These are phyloP conservation scores for Porites divaricata DNA, from an alignment of 92 coral and sea anemone genomes.

Conservation along the genomic window DNA sequence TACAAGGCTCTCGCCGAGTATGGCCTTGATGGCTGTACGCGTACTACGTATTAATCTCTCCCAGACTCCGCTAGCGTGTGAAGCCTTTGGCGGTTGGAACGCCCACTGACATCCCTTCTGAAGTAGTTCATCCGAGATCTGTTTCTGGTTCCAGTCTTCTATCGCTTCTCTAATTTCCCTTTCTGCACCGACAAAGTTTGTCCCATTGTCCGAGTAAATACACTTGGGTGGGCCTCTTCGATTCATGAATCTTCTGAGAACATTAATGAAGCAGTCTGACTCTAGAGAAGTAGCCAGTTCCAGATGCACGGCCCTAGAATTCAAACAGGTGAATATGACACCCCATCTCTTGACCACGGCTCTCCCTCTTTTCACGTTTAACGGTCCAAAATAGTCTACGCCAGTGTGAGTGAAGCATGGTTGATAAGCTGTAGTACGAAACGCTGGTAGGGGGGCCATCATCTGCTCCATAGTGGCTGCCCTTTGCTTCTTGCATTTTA, in stretches of 20 bases:
- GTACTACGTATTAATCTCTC: constrained; percentile 6
- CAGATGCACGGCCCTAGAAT: constrained; percentile 47
- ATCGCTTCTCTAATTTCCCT: constrained; percentile 45
- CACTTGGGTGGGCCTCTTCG: constrained; percentile 49
- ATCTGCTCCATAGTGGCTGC: constrained; percentile 54
- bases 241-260: constrained; percentile 44
- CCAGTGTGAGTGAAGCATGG: constrained; percentile 65
- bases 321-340: constrained; percentile 60
- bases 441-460: constrained; percentile 51
- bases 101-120: constrained; percentile 38
- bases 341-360: constrained; percentile 59
- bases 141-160: constrained; percentile 39
- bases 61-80: constrained; percentile 52
- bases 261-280: constrained; percentile 48
- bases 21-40: not conserved
- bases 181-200: constrained; percentile 46
- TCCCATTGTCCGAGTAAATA: constrained; percentile 54
- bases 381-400: constrained; percentile 57
- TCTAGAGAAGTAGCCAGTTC: constrained; percentile 52
- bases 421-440: constrained; percentile 43
- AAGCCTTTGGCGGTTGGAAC: constrained; percentile 46
- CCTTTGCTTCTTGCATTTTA: constrained; percentile 44
- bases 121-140: constrained; percentile 45
- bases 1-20: constrained; percentile 8
- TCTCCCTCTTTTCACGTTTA: constrained; percentile 54